Evolutionary conservation across 1,140 invertebrate genomes (phyloP).

Genomic region (Wiebesia pumilae): DNA sequence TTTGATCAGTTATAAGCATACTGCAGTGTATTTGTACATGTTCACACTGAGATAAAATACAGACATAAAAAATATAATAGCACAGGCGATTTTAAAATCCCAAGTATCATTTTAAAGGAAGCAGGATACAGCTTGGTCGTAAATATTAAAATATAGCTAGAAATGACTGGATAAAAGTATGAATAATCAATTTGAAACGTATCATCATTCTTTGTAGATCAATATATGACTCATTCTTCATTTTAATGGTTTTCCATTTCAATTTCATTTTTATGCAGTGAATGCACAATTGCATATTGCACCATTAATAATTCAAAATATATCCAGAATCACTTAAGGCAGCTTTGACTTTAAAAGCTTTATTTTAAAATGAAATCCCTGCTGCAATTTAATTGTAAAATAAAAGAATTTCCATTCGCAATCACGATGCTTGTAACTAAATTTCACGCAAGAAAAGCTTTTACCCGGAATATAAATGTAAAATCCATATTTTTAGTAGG

Average conservation of each 20-base stretch:
- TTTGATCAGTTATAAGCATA: not conserved
- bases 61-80: not conserved
- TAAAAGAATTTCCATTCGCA: not conserved
- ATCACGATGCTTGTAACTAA: not conserved
- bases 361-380: not conserved
- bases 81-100: not conserved
- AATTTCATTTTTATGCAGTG: not conserved
- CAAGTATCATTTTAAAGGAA: not conserved
- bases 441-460: not conserved
- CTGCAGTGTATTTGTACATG: not conserved
- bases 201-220: not conserved
- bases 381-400: not conserved
- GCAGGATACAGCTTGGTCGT: not conserved
- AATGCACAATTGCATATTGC: not conserved
- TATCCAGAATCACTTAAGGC: too few relatives aligned
- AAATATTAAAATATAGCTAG: not conserved
- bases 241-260: not conserved
- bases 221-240: not conserved
- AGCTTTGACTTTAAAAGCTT: not conserved
- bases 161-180: not conserved
- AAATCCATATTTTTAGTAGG: not conserved
- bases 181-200: not conserved
- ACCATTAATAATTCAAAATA: not conserved
- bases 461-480: not conserved
- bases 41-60: not conserved